These are phyloP conservation scores for Carapus acus DNA, from an alignment of 2,797 vertebrate species.

Conservation along the genomic window DNA sequence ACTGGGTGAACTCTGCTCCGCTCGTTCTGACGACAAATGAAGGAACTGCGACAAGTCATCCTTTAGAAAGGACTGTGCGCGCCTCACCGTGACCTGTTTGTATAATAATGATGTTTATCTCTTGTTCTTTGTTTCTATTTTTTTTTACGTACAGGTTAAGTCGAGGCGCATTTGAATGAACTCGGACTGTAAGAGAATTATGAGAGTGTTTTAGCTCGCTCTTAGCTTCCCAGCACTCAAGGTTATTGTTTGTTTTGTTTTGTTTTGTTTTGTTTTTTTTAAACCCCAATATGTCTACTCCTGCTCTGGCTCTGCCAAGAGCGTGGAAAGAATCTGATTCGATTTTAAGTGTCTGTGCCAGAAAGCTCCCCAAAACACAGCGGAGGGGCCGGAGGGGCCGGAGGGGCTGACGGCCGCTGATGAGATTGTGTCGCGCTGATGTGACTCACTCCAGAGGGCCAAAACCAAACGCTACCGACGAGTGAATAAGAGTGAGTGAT, in stretches of 20 bases:
- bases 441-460: too few relatives aligned
- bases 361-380: slow-evolving; percentile 39
- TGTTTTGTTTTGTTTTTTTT: slow-evolving; percentile 9
- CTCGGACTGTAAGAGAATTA: not conserved
- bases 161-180: not conserved
- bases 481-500: too few relatives aligned
- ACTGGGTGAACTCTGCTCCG: slow-evolving; percentile 28
- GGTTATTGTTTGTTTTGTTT: slow-evolving; percentile 20
- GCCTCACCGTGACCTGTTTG: slow-evolving; percentile 11
- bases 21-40: not conserved
- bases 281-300: too few relatives aligned
- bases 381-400: slow-evolving; percentile 31
- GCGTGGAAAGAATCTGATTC: not conserved
- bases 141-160: not conserved
- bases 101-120: not conserved
- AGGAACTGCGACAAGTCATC: not conserved
- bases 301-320: not conserved
- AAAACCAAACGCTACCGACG: too few relatives aligned
- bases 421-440: slow-evolving; percentile 50
- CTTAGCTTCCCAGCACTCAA: slow-evolving; percentile 38
- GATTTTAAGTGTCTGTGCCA: slow-evolving; percentile 11
- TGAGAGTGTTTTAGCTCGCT: slow-evolving; percentile 31
- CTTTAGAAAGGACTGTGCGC: slow-evolving; percentile 19
- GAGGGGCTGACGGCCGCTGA: slow-evolving; percentile 50
- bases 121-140: too few relatives aligned